phyloP scores from a whole-genome alignment of 1,140 invertebrate genomes.

The Pogonognathellus flavescens region DNA sequence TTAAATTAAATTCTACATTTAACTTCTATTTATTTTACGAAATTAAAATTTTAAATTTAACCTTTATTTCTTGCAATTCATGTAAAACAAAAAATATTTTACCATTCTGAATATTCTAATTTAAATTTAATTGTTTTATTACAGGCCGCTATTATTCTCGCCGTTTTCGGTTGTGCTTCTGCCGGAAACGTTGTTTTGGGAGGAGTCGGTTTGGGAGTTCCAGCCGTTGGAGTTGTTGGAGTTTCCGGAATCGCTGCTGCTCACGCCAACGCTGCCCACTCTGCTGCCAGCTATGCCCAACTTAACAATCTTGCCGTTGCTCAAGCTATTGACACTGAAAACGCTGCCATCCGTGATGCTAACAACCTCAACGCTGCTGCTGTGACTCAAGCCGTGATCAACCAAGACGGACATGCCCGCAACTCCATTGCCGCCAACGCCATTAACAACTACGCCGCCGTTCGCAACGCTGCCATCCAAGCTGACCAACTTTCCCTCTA shows the following conservation, averaged over 20 bases:
- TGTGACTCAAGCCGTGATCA: neutral
- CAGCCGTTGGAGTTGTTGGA: too few relatives aligned
- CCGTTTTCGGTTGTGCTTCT: neutral
- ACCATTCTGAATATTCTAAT: too few relatives aligned
- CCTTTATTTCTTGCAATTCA: too few relatives aligned
- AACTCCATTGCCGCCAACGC: neutral
- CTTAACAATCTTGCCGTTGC: neutral
- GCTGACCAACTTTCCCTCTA: neutral
- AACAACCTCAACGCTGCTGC: neutral
- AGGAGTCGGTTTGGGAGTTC: neutral
- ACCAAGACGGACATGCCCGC: neutral
- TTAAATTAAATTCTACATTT: too few relatives aligned
- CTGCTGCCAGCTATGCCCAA: neutral
- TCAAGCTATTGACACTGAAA: neutral
- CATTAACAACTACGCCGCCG: neutral
- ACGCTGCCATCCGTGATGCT: neutral
- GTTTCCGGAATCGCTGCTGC: neutral
- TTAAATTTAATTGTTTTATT: too few relatives aligned
- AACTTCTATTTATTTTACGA: too few relatives aligned
- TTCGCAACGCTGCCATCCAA: slow-evolving; percentile 26
- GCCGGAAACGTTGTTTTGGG: neutral
- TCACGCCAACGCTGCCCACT: neutral
- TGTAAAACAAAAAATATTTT: too few relatives aligned
- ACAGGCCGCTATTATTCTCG: neutral
- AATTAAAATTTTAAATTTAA: too few relatives aligned